Percentiles rank a stretch among this genome's conserved stretches.
Evolutionary conservation across 37 sponge, comb jelly and placozoan genomes (phyloP).

Genomic region (Cladorhizidae sp.): DNA sequence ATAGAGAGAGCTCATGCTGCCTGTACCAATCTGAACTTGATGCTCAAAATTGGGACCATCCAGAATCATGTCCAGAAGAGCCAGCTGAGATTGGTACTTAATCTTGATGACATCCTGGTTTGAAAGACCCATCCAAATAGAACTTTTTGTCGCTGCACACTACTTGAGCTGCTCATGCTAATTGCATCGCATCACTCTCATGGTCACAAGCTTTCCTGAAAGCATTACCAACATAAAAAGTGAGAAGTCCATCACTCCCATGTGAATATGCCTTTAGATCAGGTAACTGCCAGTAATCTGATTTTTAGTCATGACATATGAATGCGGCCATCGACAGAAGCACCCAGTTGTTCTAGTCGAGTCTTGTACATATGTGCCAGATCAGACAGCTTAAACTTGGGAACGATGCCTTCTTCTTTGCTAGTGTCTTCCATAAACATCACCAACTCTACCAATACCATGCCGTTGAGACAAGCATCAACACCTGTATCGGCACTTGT

Average conservation of each 20-base stretch:
- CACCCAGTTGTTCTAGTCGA: background rate
- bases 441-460: background rate
- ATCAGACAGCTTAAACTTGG: background rate
- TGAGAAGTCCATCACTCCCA: background rate
- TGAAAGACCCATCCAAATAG: background rate
- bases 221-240: background rate
- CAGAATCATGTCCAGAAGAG: background rate
- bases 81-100: background rate
- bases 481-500: no score
- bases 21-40: background rate
- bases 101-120: background rate
- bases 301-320: no score
- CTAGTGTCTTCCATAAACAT: no score
- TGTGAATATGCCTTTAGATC: background rate
- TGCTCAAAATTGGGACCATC: background rate
- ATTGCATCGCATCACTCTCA: background rate
- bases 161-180: background rate
- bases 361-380: background rate
- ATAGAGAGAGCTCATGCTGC: background rate
- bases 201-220: background rate
- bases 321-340: no score
- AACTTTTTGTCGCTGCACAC: background rate
- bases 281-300: no score
- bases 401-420: no score
- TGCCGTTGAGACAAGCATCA: background rate